phyloP scores from a whole-genome alignment of 2,797 vertebrate genomes.

The Petrocephalus sullivani region DNA sequence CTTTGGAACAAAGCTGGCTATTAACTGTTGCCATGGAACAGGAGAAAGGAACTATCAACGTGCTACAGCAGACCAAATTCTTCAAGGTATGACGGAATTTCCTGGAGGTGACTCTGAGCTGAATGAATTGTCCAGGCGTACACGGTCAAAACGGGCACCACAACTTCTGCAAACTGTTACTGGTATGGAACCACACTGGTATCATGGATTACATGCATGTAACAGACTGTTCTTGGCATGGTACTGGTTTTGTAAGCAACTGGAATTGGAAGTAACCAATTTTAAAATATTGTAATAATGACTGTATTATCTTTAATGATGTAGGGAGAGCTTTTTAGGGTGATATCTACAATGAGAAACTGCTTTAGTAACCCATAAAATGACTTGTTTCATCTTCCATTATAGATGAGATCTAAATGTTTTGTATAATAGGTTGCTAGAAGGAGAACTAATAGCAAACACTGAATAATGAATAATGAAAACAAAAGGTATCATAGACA shows the following conservation, averaged over 20 bases:
- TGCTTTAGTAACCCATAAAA: neutral
- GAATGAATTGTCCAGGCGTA: conserved; percentile 7
- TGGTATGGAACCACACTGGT: conserved; percentile 35
- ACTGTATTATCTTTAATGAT: neutral
- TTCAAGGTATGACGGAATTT: neutral
- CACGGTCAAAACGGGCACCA: conserved; percentile 18
- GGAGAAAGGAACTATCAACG: neutral
- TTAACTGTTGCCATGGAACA: neutral
- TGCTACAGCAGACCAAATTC: conserved; percentile 17
- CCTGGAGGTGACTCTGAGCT: conserved; percentile 25
- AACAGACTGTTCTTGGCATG: neutral
- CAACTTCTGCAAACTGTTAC: conserved; percentile 31
- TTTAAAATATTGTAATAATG: neutral
- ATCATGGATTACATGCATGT: conserved; percentile 11
- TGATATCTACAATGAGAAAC: neutral
- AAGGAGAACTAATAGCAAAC: neutral
- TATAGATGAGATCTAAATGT: neutral
- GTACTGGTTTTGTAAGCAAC: neutral
- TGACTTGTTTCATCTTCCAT: neutral
- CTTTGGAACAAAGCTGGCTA: too few relatives aligned
- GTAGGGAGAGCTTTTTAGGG: neutral
- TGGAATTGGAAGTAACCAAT: neutral
- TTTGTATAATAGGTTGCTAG: neutral
- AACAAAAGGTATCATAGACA: neutral
- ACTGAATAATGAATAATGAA: neutral